Evolutionary conservation across 1,140 invertebrate species (phyloP).

Genomic region (Intoshia linei): DNA sequence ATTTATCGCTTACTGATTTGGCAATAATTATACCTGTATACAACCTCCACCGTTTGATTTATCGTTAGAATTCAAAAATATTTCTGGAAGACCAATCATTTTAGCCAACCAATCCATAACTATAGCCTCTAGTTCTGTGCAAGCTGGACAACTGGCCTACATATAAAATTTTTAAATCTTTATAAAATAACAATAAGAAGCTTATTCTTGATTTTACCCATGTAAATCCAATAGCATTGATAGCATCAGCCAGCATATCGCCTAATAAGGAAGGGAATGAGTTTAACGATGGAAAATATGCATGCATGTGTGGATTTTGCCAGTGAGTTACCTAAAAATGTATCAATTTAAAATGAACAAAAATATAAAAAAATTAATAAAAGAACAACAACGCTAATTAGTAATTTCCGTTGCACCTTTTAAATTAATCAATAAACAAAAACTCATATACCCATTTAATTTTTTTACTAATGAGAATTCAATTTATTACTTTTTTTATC

Average conservation of each 20-base stretch:
- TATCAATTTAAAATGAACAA: too few species aligned
- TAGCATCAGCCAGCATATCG: conserved; percentile 25
- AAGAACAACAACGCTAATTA: too few species aligned
- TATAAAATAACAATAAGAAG: background rate
- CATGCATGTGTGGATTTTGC: conserved; percentile 34
- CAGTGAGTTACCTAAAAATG: conserved; percentile 42
- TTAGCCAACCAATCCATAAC: conserved; percentile 28
- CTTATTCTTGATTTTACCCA: conserved; percentile 15
- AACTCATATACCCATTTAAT: too few species aligned
- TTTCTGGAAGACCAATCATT: conserved; percentile 27
- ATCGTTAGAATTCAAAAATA: conserved; percentile 26
- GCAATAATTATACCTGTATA: conserved; percentile 25
- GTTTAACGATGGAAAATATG: conserved; percentile 26
- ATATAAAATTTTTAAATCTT: conserved; percentile 1
- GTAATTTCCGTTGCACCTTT: too few species aligned
- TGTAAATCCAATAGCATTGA: conserved; percentile 25
- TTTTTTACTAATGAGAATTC: too few species aligned
- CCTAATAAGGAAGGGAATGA: conserved; percentile 24
- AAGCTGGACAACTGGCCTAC: conserved; percentile 26
- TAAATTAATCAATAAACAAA: too few species aligned
- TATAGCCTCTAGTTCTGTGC: conserved; percentile 26
- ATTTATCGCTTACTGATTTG: background rate
- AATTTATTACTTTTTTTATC: too few species aligned
- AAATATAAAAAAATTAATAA: too few species aligned
- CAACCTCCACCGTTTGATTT: conserved; percentile 26